phyloP scores from a whole-genome alignment of 2,797 vertebrate genomes.

The Anolis apletophallus region DNA sequence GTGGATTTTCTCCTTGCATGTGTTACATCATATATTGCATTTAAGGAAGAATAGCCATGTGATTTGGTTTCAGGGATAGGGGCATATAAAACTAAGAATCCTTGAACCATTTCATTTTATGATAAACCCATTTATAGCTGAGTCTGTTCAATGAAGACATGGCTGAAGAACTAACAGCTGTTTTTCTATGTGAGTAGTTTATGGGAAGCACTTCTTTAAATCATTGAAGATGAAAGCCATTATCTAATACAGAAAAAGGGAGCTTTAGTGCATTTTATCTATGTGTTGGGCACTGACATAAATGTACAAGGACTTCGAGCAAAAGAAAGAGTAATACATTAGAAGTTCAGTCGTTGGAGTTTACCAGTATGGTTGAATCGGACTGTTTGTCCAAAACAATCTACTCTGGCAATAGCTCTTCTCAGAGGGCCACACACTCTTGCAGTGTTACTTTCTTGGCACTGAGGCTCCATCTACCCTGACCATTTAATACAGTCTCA shows the following conservation, averaged over 20 bases:
- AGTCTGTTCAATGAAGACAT: neutral
- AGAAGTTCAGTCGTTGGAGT: neutral
- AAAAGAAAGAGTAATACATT: neutral
- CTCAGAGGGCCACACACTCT: neutral
- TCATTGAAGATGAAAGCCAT: neutral
- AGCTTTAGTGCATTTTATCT: neutral
- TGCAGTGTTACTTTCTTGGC: too few species aligned
- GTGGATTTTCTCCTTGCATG: conserved; percentile 15
- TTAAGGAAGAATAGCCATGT: conserved; percentile 15
- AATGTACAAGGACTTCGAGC: neutral
- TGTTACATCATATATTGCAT: conserved; percentile 27
- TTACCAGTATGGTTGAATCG: neutral
- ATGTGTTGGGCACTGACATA: too few species aligned
- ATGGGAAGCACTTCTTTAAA: neutral
- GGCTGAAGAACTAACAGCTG: neutral
- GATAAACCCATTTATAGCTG: conserved; percentile 1
- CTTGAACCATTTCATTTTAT: conserved; percentile 21
- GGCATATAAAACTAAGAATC: conserved; percentile 7
- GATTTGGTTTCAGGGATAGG: conserved; percentile 22
- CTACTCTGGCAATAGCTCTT: neutral
- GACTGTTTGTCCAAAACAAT: neutral
- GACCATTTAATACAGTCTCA: too few species aligned
- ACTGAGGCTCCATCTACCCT: too few species aligned
- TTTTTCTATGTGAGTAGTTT: neutral
- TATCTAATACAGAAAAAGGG: neutral